phyloP scores from a whole-genome alignment of 2,797 vertebrate species.

The Macropodus opercularis region DNA sequence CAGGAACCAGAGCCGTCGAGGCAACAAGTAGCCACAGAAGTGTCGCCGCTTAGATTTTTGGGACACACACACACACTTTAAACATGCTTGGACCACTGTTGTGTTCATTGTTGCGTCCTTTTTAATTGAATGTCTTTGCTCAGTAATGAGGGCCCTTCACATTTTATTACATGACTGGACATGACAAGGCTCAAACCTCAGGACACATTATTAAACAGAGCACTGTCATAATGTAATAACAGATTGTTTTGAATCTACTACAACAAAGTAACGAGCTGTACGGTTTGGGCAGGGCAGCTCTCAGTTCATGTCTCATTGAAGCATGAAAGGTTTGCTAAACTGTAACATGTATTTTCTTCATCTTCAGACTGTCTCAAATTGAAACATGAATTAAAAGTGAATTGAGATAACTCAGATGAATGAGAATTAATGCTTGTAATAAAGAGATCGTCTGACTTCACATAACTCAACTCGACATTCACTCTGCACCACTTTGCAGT shows the following conservation, averaged over 20 bases:
- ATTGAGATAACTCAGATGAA: slow-evolving; percentile 5
- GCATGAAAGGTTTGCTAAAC: slow-evolving; percentile 29
- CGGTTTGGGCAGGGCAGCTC: too few species aligned
- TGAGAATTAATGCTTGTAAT: slow-evolving; percentile 3
- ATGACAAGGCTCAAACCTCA: background rate
- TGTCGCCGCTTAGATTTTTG: too few species aligned
- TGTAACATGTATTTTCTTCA: slow-evolving; percentile 34
- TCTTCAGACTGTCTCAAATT: slow-evolving; percentile 24
- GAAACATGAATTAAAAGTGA: slow-evolving; percentile 24
- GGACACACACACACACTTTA: too few species aligned
- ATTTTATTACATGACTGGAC: slow-evolving; percentile 25
- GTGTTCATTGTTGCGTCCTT: slow-evolving; percentile 15
- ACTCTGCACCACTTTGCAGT: slow-evolving; percentile 13
- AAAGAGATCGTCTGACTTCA: slow-evolving; percentile 20
- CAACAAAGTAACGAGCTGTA: background rate
- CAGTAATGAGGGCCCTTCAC: slow-evolving; percentile 31
- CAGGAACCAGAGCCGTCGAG: too few species aligned
- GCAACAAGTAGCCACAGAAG: too few species aligned
- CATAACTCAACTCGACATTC: slow-evolving; percentile 5
- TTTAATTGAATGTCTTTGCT: slow-evolving; percentile 33
- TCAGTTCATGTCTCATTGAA: background rate
- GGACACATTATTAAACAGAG: background rate
- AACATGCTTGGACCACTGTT: slow-evolving; percentile 9
- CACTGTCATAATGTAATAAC: background rate
- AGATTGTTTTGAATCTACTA: background rate